These are phyloP conservation scores for Gambelia wislizenii DNA, from an alignment of 2,797 vertebrate genomes.

Conservation along the genomic window DNA sequence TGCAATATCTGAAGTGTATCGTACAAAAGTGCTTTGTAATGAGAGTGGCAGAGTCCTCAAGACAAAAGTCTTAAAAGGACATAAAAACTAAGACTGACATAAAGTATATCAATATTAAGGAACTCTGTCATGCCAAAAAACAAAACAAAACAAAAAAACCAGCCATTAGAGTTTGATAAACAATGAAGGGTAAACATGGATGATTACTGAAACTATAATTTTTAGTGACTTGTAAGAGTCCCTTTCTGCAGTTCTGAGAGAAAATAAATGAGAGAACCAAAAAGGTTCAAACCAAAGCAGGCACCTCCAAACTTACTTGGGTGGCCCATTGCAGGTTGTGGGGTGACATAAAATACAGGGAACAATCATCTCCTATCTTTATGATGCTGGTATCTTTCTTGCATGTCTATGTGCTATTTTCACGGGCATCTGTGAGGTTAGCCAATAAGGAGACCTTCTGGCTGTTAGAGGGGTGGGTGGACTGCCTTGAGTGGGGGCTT, in stretches of 20 bases:
- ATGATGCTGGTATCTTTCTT: too few relatives aligned
- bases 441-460: too few relatives aligned
- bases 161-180: conserved; percentile 40
- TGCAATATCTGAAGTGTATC: conserved; percentile 15
- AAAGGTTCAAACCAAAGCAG: too few relatives aligned
- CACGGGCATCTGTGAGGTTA: too few relatives aligned
- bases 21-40: conserved; percentile 7
- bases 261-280: too few relatives aligned
- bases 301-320: background rate
- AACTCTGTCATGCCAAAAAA: conserved; percentile 45
- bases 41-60: conserved; percentile 34
- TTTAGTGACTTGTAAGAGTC: conserved; percentile 21
- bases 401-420: too few relatives aligned
- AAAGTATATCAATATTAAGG: conserved; percentile 57
- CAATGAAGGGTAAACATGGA: conserved; percentile 25
- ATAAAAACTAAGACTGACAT: conserved; percentile 60
- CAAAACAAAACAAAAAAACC: too few relatives aligned
- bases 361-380: too few relatives aligned
- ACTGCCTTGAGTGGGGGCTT: too few relatives aligned
- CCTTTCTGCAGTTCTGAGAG: conserved; percentile 15
- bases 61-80: conserved; percentile 35
- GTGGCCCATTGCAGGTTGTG: background rate
- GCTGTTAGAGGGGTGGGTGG: too few relatives aligned
- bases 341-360: background rate
- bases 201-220: conserved; percentile 45